Percentiles rank a stretch among this genome's conserved stretches.
Evolutionary conservation across 2,888 invertebrate species (phyloP).

Genomic region (Lepas anatifera): DNA sequence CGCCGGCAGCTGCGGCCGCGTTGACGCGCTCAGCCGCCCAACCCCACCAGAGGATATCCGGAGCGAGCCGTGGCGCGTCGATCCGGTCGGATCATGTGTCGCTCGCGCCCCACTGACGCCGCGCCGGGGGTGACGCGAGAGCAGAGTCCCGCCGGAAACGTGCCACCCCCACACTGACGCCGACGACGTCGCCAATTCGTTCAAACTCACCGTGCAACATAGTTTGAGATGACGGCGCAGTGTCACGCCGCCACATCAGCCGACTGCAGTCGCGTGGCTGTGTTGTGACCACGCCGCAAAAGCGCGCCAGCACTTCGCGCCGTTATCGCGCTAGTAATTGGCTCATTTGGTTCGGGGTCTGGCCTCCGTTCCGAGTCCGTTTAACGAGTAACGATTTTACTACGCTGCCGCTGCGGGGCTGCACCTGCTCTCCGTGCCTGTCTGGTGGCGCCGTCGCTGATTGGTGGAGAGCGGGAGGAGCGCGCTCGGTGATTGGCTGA

Average conservation of each 20-base stretch:
- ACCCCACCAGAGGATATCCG: background rate
- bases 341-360: background rate
- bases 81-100: background rate
- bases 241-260: too few species aligned
- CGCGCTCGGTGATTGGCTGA: background rate
- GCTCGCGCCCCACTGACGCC: background rate
- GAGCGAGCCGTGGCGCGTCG: background rate
- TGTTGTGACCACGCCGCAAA: too few species aligned
- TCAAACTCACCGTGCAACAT: too few species aligned
- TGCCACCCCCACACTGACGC: too few species aligned
- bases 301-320: background rate
- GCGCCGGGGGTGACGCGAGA: too few species aligned
- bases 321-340: background rate
- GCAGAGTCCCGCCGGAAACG: too few species aligned
- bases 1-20: background rate
- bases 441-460: background rate
- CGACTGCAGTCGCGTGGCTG: too few species aligned
- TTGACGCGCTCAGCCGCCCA: too few species aligned
- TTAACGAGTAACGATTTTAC: constrained; percentile 2
- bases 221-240: too few species aligned
- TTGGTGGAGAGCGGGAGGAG: background rate
- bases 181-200: too few species aligned
- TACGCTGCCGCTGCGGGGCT: background rate
- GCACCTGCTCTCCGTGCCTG: background rate
- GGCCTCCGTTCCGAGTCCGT: background rate